These are phyloP conservation scores for Deilephila porcellus DNA, from an alignment of 2,888 invertebrate species.

Conservation along the genomic window DNA sequence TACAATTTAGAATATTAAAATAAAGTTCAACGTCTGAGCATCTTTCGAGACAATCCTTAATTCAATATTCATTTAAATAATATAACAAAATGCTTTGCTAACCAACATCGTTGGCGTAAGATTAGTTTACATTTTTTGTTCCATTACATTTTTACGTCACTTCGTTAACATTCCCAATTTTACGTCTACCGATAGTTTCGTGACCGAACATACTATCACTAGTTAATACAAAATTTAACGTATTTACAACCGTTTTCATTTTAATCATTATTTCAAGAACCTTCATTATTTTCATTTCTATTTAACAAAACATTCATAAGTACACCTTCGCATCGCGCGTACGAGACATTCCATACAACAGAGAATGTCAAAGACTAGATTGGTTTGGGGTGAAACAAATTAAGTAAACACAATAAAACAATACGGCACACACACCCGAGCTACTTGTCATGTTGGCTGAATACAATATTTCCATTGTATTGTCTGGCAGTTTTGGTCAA, in stretches of 20 bases:
- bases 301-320: slow-evolving; percentile 81
- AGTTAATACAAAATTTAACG: slow-evolving; percentile 85
- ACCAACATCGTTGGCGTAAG: slow-evolving; percentile 58
- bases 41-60: slow-evolving; percentile 53
- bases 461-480: slow-evolving; percentile 60
- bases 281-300: slow-evolving; percentile 56
- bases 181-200: slow-evolving; percentile 71
- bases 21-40: slow-evolving; percentile 35
- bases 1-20: slow-evolving; percentile 38
- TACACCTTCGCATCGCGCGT: slow-evolving; percentile 79
- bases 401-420: slow-evolving; percentile 55
- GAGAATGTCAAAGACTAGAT: slow-evolving; percentile 76
- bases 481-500: slow-evolving; percentile 65
- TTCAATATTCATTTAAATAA: slow-evolving; percentile 45
- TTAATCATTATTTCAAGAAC: slow-evolving; percentile 67
- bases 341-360: slow-evolving; percentile 77
- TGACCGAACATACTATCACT: slow-evolving; percentile 81
- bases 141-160: slow-evolving; percentile 60
- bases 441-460: slow-evolving; percentile 50
- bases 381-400: slow-evolving; percentile 68
- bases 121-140: slow-evolving; percentile 60
- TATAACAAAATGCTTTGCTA: slow-evolving; percentile 59
- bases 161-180: slow-evolving; percentile 62
- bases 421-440: slow-evolving; percentile 53
- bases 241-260: slow-evolving; percentile 82